phyloP scores from a whole-genome alignment of 2,888 invertebrate species.

The Nomada flava region DNA sequence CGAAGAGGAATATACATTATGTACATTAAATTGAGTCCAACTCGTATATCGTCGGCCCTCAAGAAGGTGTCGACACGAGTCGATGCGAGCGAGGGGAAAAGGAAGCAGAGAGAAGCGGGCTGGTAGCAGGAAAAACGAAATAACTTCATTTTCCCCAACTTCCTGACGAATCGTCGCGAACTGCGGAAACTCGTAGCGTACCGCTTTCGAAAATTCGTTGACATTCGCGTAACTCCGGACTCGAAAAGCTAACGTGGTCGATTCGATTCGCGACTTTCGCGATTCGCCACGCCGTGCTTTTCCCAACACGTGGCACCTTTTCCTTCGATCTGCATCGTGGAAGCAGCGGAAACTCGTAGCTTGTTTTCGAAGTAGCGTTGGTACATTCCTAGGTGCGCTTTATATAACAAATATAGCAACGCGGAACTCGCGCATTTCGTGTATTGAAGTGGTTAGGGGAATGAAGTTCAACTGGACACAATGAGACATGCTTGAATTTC shows the following conservation, averaged over 20 bases:
- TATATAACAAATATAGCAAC: neutral
- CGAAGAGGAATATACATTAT: too few species aligned
- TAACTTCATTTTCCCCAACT: slow-evolving; percentile 60
- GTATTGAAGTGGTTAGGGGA: neutral
- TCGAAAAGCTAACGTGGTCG: slow-evolving; percentile 37
- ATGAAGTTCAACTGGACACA: neutral
- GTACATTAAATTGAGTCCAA: slow-evolving; percentile 37
- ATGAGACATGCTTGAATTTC: neutral
- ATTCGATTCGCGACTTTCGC: slow-evolving; percentile 37
- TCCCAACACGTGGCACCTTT: neutral
- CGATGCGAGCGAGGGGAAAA: slow-evolving; percentile 7
- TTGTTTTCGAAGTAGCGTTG: neutral
- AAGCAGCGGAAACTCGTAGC: slow-evolving; percentile 1
- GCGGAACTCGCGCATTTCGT: neutral
- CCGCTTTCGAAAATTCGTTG: slow-evolving; percentile 52
- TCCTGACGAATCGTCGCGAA: slow-evolving; percentile 45
- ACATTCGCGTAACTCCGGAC: slow-evolving; percentile 27
- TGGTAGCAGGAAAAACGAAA: slow-evolving; percentile 62
- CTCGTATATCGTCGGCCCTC: slow-evolving; percentile 36
- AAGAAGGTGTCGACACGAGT: slow-evolving; percentile 24
- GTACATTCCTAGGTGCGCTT: neutral
- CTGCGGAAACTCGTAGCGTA: slow-evolving; percentile 42
- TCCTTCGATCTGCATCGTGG: neutral
- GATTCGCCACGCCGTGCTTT: neutral
- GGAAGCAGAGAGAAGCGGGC: slow-evolving; percentile 7